A percentile compares a stretch with the other conserved stretches of the same genome.
These are phyloP conservation scores for Dinomys branickii DNA, from an alignment of 2,113 vertebrate genomes.

Conservation along the genomic window DNA sequence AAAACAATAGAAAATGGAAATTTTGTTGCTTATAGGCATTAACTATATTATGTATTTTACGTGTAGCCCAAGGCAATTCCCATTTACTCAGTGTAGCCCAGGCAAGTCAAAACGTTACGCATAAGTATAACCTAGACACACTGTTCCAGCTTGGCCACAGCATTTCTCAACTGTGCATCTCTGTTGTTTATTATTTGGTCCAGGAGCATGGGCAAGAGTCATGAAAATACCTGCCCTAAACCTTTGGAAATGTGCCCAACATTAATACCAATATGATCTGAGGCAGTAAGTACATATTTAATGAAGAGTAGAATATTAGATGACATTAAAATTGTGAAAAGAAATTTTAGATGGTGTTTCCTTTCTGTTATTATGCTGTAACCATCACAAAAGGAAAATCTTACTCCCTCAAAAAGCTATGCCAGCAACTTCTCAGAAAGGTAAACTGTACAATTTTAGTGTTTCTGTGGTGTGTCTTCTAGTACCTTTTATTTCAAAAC, in stretches of 20 bases:
- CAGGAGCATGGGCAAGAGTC: not conserved
- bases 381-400: not conserved
- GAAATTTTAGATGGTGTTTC: not conserved
- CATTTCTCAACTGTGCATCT: not conserved
- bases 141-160: not conserved
- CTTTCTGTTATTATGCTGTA: not conserved
- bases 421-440: not conserved
- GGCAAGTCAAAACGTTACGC: not conserved
- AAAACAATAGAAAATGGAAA: not conserved
- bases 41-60: not conserved
- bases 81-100: not conserved
- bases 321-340: not conserved
- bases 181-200: not conserved
- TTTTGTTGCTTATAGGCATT: not conserved
- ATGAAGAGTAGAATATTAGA: not conserved
- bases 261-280: not conserved
- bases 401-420: not conserved
- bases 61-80: not conserved
- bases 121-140: not conserved
- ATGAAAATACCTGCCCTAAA: not conserved
- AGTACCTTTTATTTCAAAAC: not conserved
- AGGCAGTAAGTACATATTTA: not conserved
- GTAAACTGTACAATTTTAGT: not conserved
- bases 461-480: not conserved
- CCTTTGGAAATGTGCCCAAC: not conserved